Base-by-base conservation (phyloP, 2,797 vertebrate genomes). In the Gobionotothen gibberifrons region DNA sequence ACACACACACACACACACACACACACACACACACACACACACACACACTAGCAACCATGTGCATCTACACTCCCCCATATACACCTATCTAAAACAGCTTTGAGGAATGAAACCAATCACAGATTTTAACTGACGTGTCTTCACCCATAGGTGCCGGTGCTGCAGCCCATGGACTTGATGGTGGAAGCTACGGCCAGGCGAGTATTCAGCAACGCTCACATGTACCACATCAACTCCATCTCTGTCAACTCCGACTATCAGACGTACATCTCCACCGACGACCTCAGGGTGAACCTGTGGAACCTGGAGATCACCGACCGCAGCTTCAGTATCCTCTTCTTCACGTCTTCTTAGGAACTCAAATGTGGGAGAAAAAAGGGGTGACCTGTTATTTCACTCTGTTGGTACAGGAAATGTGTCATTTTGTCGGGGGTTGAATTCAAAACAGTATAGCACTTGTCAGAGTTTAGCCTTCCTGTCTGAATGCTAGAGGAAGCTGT, bases 161-260 rank as follows among this genome's bases (percentile, higher is more conserved):
- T 98, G 67, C 95, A 96, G 93, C 96, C 97, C 61, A 98, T 97
- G 97, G 97, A 98, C 89, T 89, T 98, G 90, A 98, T 98, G 97
- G 97, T 98, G 64, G 97, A 98, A 90, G 97, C 97, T 39, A 97
- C 96, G 22, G 96, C 97, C 0, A 91, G 97, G 52, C 93, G 97
- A 54, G 95, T 98, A 15, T 98, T 98, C 74, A 96, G 97, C 92
- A 98, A 98, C 0, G 97, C 97, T 0, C 97, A 98, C 81, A 98
- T 97, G 8, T 98, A 98, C 92, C 97, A 98, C 93, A 98, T 98
- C 95, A 98, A 98, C 94, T 98, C 97, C 92, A 98, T 98, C 93
- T 98, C 97, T 0, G 96, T 98, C 92, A 98, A 98, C 94, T 98
- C 97, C 0, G 97, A 98, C 95, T 96, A 96, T 3, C 97, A 98